Evolutionary conservation across 2,113 vertebrate genomes (phyloP).

Genomic region (Cepphus grylle): DNA sequence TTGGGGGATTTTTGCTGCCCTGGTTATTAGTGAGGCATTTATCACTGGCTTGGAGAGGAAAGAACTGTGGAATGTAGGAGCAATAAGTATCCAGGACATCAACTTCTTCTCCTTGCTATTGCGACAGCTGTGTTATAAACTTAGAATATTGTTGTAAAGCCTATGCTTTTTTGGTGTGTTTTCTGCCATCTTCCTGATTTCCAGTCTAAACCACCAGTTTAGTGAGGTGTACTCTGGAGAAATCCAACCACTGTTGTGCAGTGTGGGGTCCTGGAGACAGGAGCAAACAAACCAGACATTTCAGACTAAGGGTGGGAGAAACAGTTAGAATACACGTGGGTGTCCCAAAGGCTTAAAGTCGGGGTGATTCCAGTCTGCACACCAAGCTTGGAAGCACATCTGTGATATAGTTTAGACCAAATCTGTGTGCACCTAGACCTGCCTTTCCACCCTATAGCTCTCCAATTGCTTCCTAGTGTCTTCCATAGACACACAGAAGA

Average conservation of each 20-base stretch:
- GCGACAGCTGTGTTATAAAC: neutral
- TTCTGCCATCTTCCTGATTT: neutral
- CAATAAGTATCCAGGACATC: neutral
- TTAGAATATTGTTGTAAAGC: neutral
- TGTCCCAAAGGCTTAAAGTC: neutral
- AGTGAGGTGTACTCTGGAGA: neutral
- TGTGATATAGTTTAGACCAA: neutral
- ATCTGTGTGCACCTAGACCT: neutral
- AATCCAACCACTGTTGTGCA: neutral
- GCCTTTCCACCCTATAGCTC: neutral
- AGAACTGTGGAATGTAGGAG: neutral
- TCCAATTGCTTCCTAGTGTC: neutral
- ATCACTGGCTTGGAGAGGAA: neutral
- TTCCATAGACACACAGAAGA: neutral
- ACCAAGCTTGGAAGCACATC: neutral
- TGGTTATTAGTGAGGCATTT: neutral
- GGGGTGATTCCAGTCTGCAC: neutral
- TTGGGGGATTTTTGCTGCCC: neutral
- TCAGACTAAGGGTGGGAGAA: neutral
- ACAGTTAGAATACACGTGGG: accelerated
- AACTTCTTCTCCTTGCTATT: neutral
- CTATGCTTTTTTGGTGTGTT: neutral
- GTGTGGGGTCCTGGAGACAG: neutral
- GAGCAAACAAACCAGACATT: neutral
- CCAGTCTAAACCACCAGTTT: neutral